Percentiles rank a stretch among this genome's conserved stretches.
Conservation (phyloP, 2,888 invertebrate genomes). For the Gnatocerus cornutus region DNA sequence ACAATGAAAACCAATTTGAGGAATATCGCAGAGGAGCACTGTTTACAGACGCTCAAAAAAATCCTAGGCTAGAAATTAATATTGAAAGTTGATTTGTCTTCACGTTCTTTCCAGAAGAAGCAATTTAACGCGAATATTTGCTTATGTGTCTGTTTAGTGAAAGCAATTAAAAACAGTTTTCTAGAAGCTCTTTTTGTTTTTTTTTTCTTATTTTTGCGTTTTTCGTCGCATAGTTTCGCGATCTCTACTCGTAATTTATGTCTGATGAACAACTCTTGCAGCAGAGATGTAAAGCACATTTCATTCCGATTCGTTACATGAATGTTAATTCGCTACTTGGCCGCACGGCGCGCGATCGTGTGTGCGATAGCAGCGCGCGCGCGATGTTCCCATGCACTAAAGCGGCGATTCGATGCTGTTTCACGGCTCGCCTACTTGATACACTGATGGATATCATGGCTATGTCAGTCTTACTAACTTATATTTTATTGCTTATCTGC, state of each 20-base stretch:
- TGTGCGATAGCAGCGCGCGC: slow-evolving; percentile 63
- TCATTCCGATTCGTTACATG: slow-evolving; percentile 62
- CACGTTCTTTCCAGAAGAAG: too few relatives aligned
- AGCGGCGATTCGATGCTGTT: slow-evolving; percentile 62
- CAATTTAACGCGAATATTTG: too few relatives aligned
- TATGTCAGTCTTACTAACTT: slow-evolving; percentile 56
- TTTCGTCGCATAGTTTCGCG: not conserved
- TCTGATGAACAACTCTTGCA: slow-evolving; percentile 10
- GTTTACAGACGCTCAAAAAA: not conserved
- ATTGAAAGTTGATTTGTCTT: too few relatives aligned
- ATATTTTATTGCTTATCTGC: slow-evolving; percentile 36
- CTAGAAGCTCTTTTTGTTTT: too few relatives aligned
- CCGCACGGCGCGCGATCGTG: slow-evolving; percentile 64
- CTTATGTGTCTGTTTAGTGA: too few relatives aligned
- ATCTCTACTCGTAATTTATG: not conserved
- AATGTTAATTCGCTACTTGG: slow-evolving; percentile 67
- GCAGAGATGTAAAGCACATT: slow-evolving; percentile 47
- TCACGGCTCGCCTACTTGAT: slow-evolving; percentile 65
- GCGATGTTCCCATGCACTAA: slow-evolving; percentile 65
- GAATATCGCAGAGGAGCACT: not conserved
- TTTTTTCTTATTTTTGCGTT: not conserved
- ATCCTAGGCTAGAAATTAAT: not conserved
- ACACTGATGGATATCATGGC: slow-evolving; percentile 63
- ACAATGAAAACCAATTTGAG: slow-evolving; percentile 10
- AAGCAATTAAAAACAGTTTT: too few relatives aligned